Base-by-base conservation (phyloP, 2,888 invertebrate genomes). In the Cheilosia soror region DNA sequence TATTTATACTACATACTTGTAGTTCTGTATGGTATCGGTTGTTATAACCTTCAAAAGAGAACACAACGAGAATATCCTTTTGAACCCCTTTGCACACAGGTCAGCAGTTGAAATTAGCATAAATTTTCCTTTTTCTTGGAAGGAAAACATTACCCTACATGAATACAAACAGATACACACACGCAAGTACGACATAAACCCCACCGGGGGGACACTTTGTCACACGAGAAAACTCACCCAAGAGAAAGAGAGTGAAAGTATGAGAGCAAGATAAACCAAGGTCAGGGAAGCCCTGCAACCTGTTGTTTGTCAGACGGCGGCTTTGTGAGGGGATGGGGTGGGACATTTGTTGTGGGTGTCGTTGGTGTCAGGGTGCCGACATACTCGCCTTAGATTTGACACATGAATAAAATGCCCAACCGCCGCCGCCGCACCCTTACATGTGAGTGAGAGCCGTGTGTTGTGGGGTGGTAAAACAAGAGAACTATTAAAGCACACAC, bases 271-370 rank as follows among this genome's bases (percentile, higher is more conserved):
- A 84, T 69, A 79, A 80, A 75, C 84, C 84, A 84, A 84, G 84
- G 84, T 84, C 84, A 84, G 84, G 84, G 55, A 84, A 84, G 84
- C 80, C 84, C 84, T 84, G 84, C 84, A 84, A 84, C 84, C 84
- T 84, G 84, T 84, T 84, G 84, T 84, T 75, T 65, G 55, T 71
- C 75, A 76, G 84, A 84, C 77, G 62, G 37, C 25, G 62, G 44
- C 31, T 42, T 57, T 65, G 31, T 47, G 33, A 27, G 31, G 71
- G 66, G 44, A 62, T 63, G 53, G 66, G 68, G 47, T 25, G 72
- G 5, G 60, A 84, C 75, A 84, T 84, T 84, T 79, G 58, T 60
- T 71, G 76, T 66, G 75, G 73, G 79, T 84, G 83, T 73, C 58
- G 71, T 66, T 65, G 73, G 79, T 84, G 83, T 69, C 58, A 65